These are phyloP conservation scores for Morpho deidamia DNA, from an alignment of 2,888 invertebrate genomes.

Conservation along the genomic window DNA sequence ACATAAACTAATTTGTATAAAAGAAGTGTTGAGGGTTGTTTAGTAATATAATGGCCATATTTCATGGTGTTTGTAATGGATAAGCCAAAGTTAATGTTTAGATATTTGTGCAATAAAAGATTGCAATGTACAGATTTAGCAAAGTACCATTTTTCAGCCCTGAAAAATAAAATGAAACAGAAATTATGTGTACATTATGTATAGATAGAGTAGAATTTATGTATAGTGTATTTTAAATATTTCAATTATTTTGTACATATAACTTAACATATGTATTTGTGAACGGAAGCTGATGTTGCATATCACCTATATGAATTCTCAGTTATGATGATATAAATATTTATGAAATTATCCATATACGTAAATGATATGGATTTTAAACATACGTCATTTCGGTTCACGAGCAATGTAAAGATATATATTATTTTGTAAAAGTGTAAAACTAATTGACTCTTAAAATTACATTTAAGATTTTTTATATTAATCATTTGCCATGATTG, in stretches of 20 bases:
- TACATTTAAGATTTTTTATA: conserved; percentile 38
- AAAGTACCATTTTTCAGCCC: conserved; percentile 49
- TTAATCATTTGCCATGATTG: conserved; percentile 41
- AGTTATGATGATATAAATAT: conserved; percentile 29
- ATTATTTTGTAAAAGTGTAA: conserved; percentile 58
- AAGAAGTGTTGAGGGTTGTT: conserved; percentile 19
- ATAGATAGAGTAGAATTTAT: conserved; percentile 54
- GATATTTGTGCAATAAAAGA: conserved; percentile 73
- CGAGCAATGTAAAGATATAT: conserved; percentile 22
- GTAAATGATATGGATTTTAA: conserved; percentile 17
- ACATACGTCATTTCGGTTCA: conserved; percentile 18
- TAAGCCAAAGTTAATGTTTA: conserved; percentile 76
- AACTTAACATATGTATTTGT: conserved; percentile 36
- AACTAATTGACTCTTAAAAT: conserved; percentile 59
- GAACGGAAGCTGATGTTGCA: conserved; percentile 43
- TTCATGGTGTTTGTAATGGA: conserved; percentile 57
- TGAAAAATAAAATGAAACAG: conserved; percentile 45
- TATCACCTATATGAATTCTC: conserved; percentile 38
- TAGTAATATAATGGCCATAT: conserved; percentile 21
- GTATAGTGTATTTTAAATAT: conserved; percentile 57
- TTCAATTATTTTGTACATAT: conserved; percentile 57
- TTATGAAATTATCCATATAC: conserved; percentile 20
- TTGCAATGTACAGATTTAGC: conserved; percentile 72
- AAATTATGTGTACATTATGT: conserved; percentile 70
- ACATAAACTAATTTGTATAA: conserved; percentile 19